A percentile compares a stretch with the other conserved stretches of the same genome.
Evolutionary conservation across 1,140 invertebrate genomes (phyloP).

Genomic region (Delia radicum): DNA sequence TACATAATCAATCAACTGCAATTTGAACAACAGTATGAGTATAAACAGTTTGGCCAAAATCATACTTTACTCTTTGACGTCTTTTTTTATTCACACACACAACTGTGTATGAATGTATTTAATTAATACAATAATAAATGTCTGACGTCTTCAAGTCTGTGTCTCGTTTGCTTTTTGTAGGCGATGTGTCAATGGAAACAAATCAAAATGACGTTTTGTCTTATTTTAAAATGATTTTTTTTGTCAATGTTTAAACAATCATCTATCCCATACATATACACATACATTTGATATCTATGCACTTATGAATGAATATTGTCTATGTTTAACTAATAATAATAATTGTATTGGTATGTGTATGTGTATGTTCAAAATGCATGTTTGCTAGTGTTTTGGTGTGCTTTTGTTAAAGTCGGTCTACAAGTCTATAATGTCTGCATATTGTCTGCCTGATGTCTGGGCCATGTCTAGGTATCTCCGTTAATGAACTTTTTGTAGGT

Average conservation of each 20-base stretch:
- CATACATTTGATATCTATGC: too few relatives aligned
- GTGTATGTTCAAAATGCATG: neutral
- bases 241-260: neutral
- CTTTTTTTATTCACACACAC: neutral
- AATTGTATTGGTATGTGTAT: neutral
- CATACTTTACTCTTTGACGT: too few relatives aligned
- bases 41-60: too few relatives aligned
- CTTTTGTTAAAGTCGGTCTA: neutral
- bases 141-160: neutral
- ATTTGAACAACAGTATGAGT: too few relatives aligned
- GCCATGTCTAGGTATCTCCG: conserved; percentile 52
- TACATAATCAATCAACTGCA: too few relatives aligned
- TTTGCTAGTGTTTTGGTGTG: neutral
- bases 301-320: too few relatives aligned
- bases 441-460: conserved; percentile 51
- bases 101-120: neutral
- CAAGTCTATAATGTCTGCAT: neutral
- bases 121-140: neutral
- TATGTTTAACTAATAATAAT: neutral
- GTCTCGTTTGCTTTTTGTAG: neutral
- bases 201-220: neutral
- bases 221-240: neutral
- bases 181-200: neutral
- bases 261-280: neutral
- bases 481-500: conserved; percentile 57